Conservation (phyloP, 1,140 invertebrate species). For the Drosophila bocki region DNA sequence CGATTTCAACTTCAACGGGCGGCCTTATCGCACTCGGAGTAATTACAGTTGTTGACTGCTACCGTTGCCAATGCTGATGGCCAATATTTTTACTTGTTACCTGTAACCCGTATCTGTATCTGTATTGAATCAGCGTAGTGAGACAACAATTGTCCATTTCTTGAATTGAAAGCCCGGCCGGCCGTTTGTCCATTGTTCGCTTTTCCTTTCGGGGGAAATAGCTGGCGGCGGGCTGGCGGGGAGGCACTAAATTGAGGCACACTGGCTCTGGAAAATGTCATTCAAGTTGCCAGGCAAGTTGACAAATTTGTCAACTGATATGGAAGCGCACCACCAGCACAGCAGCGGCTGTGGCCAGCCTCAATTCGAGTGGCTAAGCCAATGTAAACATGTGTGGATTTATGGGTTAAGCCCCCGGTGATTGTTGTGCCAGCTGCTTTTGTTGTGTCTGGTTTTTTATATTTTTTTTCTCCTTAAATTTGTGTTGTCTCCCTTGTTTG, state of each 20-base stretch:
- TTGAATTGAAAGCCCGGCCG: slow-evolving; percentile 65
- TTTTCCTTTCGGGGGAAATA: slow-evolving; percentile 38
- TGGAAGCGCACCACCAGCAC: slow-evolving; percentile 46
- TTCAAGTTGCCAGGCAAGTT: slow-evolving; percentile 74
- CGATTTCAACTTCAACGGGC: slow-evolving; percentile 29
- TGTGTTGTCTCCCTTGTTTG: slow-evolving; percentile 43
- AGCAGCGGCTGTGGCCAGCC: slow-evolving; percentile 9
- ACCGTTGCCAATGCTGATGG: slow-evolving; percentile 18
- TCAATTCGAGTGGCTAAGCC: slow-evolving; percentile 55
- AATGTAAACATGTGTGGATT: slow-evolving; percentile 78
- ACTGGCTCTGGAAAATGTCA: slow-evolving; percentile 72
- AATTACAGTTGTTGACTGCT: slow-evolving; percentile 68
- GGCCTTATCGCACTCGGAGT: slow-evolving; percentile 46
- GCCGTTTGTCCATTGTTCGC: slow-evolving; percentile 66
- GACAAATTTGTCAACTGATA: slow-evolving; percentile 82
- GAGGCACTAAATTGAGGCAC: slow-evolving; percentile 4
- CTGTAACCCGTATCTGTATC: slow-evolving; percentile 10
- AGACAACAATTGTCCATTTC: slow-evolving; percentile 81
- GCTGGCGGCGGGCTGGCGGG: neutral
- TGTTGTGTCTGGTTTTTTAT: slow-evolving; percentile 25
- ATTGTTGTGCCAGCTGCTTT: slow-evolving; percentile 43
- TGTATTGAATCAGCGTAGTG: slow-evolving; percentile 39
- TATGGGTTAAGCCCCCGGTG: slow-evolving; percentile 52
- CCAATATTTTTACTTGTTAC: slow-evolving; percentile 34
- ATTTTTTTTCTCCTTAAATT: slow-evolving; percentile 6